Base-by-base conservation (phyloP, 23 tunicate species). In the Corella eumyota region DNA sequence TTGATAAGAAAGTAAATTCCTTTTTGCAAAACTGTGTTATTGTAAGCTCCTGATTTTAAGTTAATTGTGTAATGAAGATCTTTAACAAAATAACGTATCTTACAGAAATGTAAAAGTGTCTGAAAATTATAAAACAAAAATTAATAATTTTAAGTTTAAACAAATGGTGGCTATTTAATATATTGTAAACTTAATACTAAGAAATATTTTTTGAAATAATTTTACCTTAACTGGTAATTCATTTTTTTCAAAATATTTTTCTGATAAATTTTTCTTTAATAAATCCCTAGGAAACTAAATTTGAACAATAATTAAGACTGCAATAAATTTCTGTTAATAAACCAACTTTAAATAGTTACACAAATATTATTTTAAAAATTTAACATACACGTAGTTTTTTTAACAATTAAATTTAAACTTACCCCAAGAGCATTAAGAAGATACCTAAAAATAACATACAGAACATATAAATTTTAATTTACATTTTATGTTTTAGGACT, bases 21-120 rank as follows among this genome's bases (percentile, higher is more conserved):
- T 64, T 75, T 69, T 56, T 56, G 68, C 53, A 83, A 64, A 36
- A 50, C 58, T 48, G 66, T 51, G 0, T 56, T 74, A 49, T 83
- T 83, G 56, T 83, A 69, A 24, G 68, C 61, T n/a, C 62, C 82
- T 2, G 93, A 75, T 36, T 83, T 83, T 44, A 83, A 19, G 66
- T 83, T 83, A 22, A 83, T 66, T 20, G 93, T 75, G 54, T 56
- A 75, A 45, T 83, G 90, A 2, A 80, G 68, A 34, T 80, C 90
- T 17, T 64, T 54, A 36, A 65, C 32, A 52, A 80, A 80, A 47
- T 78, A 80, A 27, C 78, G 77, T 22, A 35, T 57, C n/a, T 80
- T 79, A 63, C 68, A 59, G 36, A 56, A 36, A 7, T 80, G 60
- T 5, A 72, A n/a, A n/a, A 21, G 32, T 68, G 35, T 56, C 47